These are phyloP conservation scores for Alectoris magna DNA, from an alignment of 2,797 vertebrate genomes.

Conservation along the genomic window DNA sequence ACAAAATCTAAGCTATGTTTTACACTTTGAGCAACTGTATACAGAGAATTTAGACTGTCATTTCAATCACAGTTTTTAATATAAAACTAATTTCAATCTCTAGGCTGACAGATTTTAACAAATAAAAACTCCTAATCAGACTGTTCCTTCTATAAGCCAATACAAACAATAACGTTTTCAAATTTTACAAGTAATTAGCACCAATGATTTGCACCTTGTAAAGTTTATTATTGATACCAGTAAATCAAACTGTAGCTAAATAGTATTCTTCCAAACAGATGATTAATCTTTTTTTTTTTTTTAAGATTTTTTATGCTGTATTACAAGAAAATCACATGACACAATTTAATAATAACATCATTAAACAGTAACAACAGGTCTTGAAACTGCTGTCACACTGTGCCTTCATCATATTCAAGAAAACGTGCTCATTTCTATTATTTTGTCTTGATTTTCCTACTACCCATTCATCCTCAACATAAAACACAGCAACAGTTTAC, in stretches of 20 bases:
- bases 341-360: neutral
- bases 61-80: neutral
- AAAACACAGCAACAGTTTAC: neutral
- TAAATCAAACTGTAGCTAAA: neutral
- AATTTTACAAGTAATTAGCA: neutral
- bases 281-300: neutral
- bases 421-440: neutral
- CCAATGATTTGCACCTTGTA: neutral
- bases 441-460: neutral
- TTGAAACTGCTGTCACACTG: neutral
- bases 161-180: neutral
- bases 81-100: neutral
- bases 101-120: neutral
- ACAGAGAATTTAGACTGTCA: neutral
- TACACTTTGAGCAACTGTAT: neutral
- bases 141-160: neutral
- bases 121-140: neutral
- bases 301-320: neutral
- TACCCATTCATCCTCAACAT: neutral
- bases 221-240: neutral
- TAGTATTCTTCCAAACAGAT: neutral
- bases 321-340: neutral
- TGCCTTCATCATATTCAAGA: neutral
- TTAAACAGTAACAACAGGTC: neutral
- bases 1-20: neutral